Conservation (phyloP, 2,797 vertebrate genomes). For the Peromyscus attwateri region DNA sequence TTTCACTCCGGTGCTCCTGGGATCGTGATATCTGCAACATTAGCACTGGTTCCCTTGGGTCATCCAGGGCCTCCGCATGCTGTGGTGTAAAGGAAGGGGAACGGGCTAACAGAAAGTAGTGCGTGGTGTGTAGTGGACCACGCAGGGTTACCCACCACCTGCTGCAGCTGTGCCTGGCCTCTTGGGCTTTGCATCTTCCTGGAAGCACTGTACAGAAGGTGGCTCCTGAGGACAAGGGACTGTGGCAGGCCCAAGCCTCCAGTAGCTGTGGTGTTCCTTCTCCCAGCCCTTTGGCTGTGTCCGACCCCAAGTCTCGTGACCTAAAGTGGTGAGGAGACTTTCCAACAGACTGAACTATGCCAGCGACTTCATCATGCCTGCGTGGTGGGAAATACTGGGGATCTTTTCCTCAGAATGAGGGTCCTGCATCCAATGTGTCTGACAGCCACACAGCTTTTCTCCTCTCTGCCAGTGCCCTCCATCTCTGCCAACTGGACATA, state of each 20-base stretch:
- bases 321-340: neutral
- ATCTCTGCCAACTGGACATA: neutral
- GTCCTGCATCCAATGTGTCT: too few species aligned
- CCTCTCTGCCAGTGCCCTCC: neutral
- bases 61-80: neutral
- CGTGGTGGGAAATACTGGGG: neutral
- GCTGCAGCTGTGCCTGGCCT: neutral
- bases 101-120: neutral
- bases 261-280: neutral
- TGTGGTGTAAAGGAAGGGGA: neutral
- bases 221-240: neutral
- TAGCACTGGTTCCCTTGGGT: too few species aligned
- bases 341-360: neutral
- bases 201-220: neutral
- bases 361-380: neutral
- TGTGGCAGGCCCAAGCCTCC: fast-evolving
- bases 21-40: too few species aligned
- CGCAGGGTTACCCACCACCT: neutral
- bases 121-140: neutral
- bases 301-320: neutral
- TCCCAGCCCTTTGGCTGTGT: neutral
- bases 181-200: neutral
- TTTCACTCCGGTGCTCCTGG: neutral
- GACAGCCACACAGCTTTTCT: neutral
- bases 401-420: neutral